phyloP scores from a whole-genome alignment of 37 sponge, comb jelly and placozoan genomes.

The Crambe crambe region DNA sequence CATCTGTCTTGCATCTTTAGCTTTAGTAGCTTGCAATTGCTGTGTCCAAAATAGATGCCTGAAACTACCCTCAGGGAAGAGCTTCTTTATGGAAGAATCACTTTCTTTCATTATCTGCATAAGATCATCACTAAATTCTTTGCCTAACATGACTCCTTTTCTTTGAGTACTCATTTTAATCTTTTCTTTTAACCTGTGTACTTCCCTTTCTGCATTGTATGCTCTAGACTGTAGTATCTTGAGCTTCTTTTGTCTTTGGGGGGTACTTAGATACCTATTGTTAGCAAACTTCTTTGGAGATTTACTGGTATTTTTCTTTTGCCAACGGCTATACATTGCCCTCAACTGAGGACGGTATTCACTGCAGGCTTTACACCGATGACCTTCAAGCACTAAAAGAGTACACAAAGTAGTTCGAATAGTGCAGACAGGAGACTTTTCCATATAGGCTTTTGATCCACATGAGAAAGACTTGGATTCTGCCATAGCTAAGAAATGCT shows the following conservation, averaged over 20 bases:
- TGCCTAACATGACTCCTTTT: neutral
- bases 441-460: neutral
- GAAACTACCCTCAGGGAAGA: neutral
- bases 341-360: conserved; percentile 6
- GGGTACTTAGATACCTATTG: conserved; percentile 18
- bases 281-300: neutral
- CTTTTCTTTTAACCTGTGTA: neutral
- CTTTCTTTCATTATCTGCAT: neutral
- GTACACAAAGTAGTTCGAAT: conserved; percentile 18
- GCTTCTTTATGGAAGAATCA: neutral
- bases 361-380: conserved; percentile 18
- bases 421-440: neutral
- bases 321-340: conserved; percentile 31
- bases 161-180: neutral
- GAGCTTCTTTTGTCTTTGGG: conserved; percentile 16
- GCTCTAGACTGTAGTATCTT: conserved; percentile 1
- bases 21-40: neutral
- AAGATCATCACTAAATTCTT: neutral
- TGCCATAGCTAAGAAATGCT: too few relatives aligned
- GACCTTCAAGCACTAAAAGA: neutral
- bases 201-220: neutral
- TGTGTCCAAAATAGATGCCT: neutral
- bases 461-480: too few relatives aligned
- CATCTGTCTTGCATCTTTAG: neutral
- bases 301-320: neutral